phyloP scores from a whole-genome alignment of 1,140 invertebrate species.

The Brachionus rotundiformis region DNA sequence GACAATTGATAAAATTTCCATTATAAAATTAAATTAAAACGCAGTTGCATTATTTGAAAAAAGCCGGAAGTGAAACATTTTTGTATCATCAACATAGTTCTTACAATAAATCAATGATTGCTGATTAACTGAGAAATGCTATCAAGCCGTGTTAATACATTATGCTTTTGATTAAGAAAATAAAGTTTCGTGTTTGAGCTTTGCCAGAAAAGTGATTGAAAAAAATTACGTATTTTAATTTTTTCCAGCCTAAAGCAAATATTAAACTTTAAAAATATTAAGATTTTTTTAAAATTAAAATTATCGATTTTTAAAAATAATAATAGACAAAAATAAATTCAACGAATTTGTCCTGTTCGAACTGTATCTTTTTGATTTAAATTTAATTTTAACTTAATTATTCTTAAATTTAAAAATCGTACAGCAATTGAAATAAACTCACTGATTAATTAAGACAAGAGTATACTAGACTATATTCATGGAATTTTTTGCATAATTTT shows the following conservation, averaged over 20 bases:
- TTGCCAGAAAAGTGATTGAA: background rate
- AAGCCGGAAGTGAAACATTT: background rate
- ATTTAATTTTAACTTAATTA: too few relatives aligned
- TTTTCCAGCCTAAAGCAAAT: background rate
- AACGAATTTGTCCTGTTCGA: too few relatives aligned
- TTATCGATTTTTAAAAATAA: background rate
- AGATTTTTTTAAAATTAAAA: background rate
- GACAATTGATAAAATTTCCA: background rate
- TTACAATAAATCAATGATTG: background rate
- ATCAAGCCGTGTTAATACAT: background rate
- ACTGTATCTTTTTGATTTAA: background rate
- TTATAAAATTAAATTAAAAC: background rate
- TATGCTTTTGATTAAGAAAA: background rate
- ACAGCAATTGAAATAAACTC: too few relatives aligned
- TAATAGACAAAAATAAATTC: too few relatives aligned
- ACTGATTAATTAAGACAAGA: background rate
- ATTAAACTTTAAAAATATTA: background rate
- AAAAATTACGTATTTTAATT: background rate
- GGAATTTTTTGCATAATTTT: background rate
- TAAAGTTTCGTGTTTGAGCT: background rate
- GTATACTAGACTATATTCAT: background rate
- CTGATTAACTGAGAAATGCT: background rate
- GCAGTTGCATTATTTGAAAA: background rate
- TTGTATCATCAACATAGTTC: background rate
- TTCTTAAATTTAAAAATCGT: too few relatives aligned